These are phyloP conservation scores for Bombus breviceps DNA, from an alignment of 1,140 invertebrate genomes.

Conservation along the genomic window DNA sequence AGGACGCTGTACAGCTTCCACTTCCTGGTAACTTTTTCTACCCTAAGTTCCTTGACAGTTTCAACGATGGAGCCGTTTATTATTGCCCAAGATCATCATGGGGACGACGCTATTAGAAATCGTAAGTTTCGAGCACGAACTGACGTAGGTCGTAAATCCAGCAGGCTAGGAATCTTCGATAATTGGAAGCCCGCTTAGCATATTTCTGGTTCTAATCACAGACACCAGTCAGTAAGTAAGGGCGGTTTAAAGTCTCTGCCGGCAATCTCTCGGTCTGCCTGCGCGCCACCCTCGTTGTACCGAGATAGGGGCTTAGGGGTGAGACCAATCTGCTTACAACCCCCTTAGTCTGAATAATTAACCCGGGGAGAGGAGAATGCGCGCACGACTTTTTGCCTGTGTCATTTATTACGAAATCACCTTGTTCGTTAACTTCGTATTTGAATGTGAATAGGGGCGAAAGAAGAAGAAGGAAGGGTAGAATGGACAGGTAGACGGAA, in stretches of 20 bases:
- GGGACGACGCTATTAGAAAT: background rate
- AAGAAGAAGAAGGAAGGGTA: too few species aligned
- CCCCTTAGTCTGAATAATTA: slow-evolving; percentile 83
- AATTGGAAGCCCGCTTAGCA: slow-evolving; percentile 78
- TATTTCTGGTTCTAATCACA: slow-evolving; percentile 79
- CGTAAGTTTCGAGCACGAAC: too few species aligned
- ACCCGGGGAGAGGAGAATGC: slow-evolving; percentile 70
- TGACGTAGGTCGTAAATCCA: slow-evolving; percentile 47
- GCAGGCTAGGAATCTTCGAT: slow-evolving; percentile 67
- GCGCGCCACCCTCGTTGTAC: slow-evolving; percentile 73
- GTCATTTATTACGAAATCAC: slow-evolving; percentile 80
- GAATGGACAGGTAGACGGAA: slow-evolving; percentile 44
- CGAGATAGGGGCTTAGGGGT: slow-evolving; percentile 77
- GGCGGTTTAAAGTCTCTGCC: slow-evolving; percentile 74
- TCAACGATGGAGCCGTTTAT: background rate
- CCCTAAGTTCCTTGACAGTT: too few species aligned
- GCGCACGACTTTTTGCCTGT: slow-evolving; percentile 75
- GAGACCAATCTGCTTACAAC: slow-evolving; percentile 82
- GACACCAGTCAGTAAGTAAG: slow-evolving; percentile 74
- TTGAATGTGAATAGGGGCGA: slow-evolving; percentile 71
- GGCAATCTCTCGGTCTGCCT: slow-evolving; percentile 67
- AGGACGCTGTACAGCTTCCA: too few species aligned
- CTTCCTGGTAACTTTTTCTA: too few species aligned
- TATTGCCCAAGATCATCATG: background rate
- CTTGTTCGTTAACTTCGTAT: slow-evolving; percentile 76